A percentile compares a stretch with the other conserved stretches of the same genome.
Conservation (phyloP, 2,113 vertebrate genomes). For the Pelusios castaneus region DNA sequence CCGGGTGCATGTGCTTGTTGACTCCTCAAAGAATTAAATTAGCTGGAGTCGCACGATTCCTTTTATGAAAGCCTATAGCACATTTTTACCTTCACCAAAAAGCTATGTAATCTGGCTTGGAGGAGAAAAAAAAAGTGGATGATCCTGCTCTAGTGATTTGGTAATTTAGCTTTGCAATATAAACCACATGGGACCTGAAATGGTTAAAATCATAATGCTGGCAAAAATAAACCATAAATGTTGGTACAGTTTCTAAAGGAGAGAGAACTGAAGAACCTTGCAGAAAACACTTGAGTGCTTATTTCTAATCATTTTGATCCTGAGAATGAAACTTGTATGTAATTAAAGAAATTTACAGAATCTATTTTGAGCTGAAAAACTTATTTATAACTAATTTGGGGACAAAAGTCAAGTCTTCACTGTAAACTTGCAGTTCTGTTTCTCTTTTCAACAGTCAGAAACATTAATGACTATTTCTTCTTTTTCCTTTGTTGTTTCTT, state of each 20-base stretch:
- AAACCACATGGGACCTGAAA: not conserved
- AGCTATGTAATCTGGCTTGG: not conserved
- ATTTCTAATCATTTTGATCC: not conserved
- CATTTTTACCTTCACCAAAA: not conserved
- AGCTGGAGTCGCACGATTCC: not conserved
- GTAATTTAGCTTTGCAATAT: not conserved
- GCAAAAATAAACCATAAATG: not conserved
- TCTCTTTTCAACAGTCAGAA: not conserved
- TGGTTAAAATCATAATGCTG: rapidly evolving
- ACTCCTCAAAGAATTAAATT: not conserved
- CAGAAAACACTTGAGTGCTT: not conserved
- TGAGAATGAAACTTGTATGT: not conserved
- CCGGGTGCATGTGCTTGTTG: not conserved
- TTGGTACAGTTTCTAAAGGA: not conserved
- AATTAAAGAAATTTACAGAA: constrained; percentile 31
- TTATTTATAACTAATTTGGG: constrained; percentile 17
- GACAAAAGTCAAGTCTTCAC: not conserved
- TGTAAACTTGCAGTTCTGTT: not conserved
- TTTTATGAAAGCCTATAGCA: not conserved
- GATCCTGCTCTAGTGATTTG: not conserved
- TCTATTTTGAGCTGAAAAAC: constrained; percentile 1
- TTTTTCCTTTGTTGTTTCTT: not conserved
- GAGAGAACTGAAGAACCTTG: not conserved
- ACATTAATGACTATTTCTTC: not conserved
- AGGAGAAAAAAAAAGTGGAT: no score